A percentile compares a stretch with the other conserved stretches of the same genome.
phyloP scores from a whole-genome alignment of 1,140 invertebrate genomes.

The Chlorops oryzae region DNA sequence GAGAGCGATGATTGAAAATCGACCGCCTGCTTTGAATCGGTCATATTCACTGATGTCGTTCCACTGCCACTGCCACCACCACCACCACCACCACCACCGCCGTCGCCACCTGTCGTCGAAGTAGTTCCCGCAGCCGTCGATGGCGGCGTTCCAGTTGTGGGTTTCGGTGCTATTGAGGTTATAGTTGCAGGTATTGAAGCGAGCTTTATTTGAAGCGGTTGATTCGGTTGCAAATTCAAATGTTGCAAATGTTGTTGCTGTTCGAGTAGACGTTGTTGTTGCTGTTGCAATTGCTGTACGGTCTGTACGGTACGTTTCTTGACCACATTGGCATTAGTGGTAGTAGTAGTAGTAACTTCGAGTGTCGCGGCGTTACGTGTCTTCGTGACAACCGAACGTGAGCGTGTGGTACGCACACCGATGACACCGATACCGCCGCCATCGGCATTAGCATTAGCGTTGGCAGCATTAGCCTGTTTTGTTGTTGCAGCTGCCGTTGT shows the following conservation, averaged over 20 bases:
- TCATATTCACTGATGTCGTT: slow-evolving; percentile 11
- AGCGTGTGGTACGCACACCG: too few species aligned
- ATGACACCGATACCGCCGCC: slow-evolving; percentile 21
- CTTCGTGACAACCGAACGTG: too few species aligned
- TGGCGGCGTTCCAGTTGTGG: slow-evolving; percentile 1
- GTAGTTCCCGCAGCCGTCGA: background rate
- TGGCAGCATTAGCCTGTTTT: slow-evolving; percentile 28
- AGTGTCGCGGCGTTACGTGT: too few species aligned
- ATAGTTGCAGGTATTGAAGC: slow-evolving; percentile 41
- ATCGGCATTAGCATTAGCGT: slow-evolving; percentile 1
- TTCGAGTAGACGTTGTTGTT: slow-evolving; percentile 32
- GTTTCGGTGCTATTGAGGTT: slow-evolving; percentile 29
- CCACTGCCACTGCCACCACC: slow-evolving; percentile 18
- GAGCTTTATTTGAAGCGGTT: slow-evolving; percentile 37
- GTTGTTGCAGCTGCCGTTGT: slow-evolving; percentile 38
- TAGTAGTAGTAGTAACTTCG: too few species aligned
- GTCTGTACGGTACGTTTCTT: too few species aligned
- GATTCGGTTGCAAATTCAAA: slow-evolving; percentile 38
- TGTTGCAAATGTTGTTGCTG: slow-evolving; percentile 43
- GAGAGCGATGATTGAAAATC: slow-evolving; percentile 32
- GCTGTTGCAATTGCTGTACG: slow-evolving; percentile 20
- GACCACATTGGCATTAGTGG: too few species aligned
- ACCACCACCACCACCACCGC: slow-evolving; percentile 9
- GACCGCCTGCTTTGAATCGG: slow-evolving; percentile 19
- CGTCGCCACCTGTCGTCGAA: background rate